Base-by-base conservation (phyloP, 2,797 vertebrate species). In the Huso huso region DNA sequence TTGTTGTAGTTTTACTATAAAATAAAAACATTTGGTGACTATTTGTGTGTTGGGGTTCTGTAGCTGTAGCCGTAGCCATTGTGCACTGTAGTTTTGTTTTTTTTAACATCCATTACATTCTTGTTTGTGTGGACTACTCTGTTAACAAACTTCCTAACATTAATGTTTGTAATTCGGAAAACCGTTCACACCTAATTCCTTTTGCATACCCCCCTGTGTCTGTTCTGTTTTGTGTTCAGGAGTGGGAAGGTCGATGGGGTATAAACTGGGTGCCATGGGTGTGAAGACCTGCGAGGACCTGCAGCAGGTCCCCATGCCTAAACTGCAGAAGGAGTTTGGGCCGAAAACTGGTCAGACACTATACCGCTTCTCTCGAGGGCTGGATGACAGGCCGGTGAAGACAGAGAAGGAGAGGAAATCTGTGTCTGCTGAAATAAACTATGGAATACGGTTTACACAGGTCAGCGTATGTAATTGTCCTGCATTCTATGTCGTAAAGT, bases 381-480 rank as follows among this genome's bases (percentile, higher is more conserved):
- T 99, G 69, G 96, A 99, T 63, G 97, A 98, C 69, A 87, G 97
- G 59, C 95, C 92, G 1, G 93, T 99, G 72, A 91, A 93, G 77
- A 93, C 91, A 12, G 93, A 98, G 76, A 99, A 95, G 82, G 92
- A 95, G 74, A 92, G 96, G 72, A 99, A 98, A 82, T 98, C 97
- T 6, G 88, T 99, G 76, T 99, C 97, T 4, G 96, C 96, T 12
- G 97, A 98, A 79, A 97, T 99, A 86, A 99, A 99, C 84, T 99
- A 99, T 78, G 97, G 96, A 75, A 98, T 99, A 77, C 93, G 97
- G 51, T 99, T 99, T 77, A 91, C 89, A 18, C 87, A 94, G 89
- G 93, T 94, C 83, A 74, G 68, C 1, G 4, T 5, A 37, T 37
- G 37, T 37, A 37, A 37, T 37, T 37, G 37, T 37, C 37, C 37